Base-by-base conservation (phyloP, 1,140 invertebrate genomes). In the Rhyacophila brunnea region DNA sequence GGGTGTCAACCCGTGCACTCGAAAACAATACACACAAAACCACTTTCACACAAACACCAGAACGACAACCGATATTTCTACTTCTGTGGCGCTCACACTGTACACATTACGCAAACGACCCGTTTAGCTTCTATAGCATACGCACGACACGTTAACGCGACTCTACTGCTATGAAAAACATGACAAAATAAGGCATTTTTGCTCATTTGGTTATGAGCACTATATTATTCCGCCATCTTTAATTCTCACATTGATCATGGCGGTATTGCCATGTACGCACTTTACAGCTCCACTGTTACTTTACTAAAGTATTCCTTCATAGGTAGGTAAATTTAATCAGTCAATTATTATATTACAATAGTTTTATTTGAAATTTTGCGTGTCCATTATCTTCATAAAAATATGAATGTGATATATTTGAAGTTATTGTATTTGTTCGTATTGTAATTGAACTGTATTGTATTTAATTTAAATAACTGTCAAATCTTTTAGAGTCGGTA, bases 141-240 rank as follows among this genome's bases (percentile, higher is more conserved):
- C 71, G 65, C 43, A 67, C 70, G 64, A 68, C 70, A 60, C 67
- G 73, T 69, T 74, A 66, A 70, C 71, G 67, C 70, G 73, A 73
- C 75, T 74, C 70, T 68, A 69, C 72, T 72, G 71, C 68, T 67
- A 67, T 68, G 65, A 62, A 67, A 70, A 72, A 70, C 60, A 64
- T 60, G 45, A 66, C 60, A 64, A 69, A 66, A 71, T 67, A 67
- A 71, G 68, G 68, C 55, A 58, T 58, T 36, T 51, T 51, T 36
- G 55, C 55, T 58, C 73, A 68, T 71, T 74, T 70, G 71, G 68
- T 74, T 74, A 73, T 67, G 74, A 78, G 75, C 75, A 75, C 71
- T 72, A 70, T 78, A 75, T 78, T 78, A 78, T 77, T 78, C 75
- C 74, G 75, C 74, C 75, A 78, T 78, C 74, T 78, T 78, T 78